Evolutionary conservation across 92 coral and sea anemone genomes (phyloP), one percentile per base, ranked within the genome.

Genomic region (Palythoa grandis): DNA sequence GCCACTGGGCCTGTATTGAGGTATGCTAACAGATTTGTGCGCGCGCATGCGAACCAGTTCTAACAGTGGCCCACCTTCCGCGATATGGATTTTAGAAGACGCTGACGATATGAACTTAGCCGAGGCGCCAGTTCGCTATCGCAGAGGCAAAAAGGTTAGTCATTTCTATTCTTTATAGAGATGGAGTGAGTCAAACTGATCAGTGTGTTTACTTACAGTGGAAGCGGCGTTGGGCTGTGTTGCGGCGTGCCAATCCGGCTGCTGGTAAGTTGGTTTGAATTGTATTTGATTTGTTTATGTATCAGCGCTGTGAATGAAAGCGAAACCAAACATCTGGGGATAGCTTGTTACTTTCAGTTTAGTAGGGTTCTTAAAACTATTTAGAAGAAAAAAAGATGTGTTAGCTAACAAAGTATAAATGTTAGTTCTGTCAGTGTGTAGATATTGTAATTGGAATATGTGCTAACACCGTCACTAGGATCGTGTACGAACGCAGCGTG

Each of bases 221-320:
- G 99, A 97, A 97, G 95, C 50, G 92, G 61, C 89, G 99, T 77
- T 97, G 99, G 99, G 99, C 95, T 67, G 99, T 97, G 72, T 87
- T 97, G 76, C 86, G 98, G 16, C 77, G 99, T 43, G 99, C 95
- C 40, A 95, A 93, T 73, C 99, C 99, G 0, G 99, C 95, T 37
- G 92, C 99, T 78, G 99, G 99, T 97, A 80, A 88, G 93, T 5
- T 15, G 19, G 25, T 87, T 52, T 43, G 24, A 78, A 25, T n/a
- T n/a, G 23, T 20, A 24, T 69, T 47, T 63, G 74, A 67, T 80
- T 78, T 80, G 85, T 80, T 80, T 80, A 47, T 80, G 43, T 20
- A 38, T 23, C 63, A 13, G 58, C 73, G 11, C 23, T 69, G 39
- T 80, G 85, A 66, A 11, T 65, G 13, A 67, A 63, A 16, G 17